These are phyloP conservation scores for Lasioglossum vierecki DNA, from an alignment of 2,888 invertebrate species.

Conservation along the genomic window DNA sequence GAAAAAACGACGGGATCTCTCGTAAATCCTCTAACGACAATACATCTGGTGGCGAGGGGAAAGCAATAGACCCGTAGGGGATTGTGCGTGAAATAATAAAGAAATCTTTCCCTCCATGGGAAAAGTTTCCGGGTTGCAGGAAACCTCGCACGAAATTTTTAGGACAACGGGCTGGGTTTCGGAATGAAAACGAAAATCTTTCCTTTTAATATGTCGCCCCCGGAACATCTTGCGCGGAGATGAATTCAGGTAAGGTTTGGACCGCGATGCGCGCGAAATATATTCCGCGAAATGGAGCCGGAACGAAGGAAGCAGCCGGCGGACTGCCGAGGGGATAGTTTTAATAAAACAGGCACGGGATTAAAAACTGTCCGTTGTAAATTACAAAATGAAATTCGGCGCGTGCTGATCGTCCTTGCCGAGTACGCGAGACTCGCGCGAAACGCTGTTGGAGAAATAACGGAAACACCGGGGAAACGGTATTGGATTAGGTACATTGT, in stretches of 20 bases:
- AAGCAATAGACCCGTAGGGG: not conserved
- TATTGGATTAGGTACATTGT: slow-evolving; percentile 48
- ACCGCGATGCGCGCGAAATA: slow-evolving; percentile 29
- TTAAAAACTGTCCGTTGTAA: slow-evolving; percentile 33
- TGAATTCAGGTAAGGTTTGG: slow-evolving; percentile 74
- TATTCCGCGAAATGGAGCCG: slow-evolving; percentile 28
- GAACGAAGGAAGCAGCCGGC: not conserved
- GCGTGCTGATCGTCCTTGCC: not conserved
- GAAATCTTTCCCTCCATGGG: slow-evolving; percentile 18
- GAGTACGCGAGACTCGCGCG: not conserved
- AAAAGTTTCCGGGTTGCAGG: not conserved
- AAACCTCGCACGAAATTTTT: slow-evolving; percentile 38
- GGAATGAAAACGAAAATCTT: not conserved
- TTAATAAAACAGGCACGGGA: slow-evolving; percentile 34
- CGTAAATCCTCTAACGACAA: slow-evolving; percentile 35
- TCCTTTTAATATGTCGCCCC: slow-evolving; percentile 29
- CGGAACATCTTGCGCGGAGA: slow-evolving; percentile 40
- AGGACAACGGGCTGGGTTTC: not conserved
- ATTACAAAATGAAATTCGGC: slow-evolving; percentile 38
- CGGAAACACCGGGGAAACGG: slow-evolving; percentile 13
- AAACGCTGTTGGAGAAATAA: slow-evolving; percentile 4
- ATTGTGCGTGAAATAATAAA: slow-evolving; percentile 47
- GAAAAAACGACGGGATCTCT: slow-evolving; percentile 29
- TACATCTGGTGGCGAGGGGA: not conserved
- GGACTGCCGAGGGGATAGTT: not conserved